A percentile compares a stretch with the other conserved stretches of the same genome.
Evolutionary conservation across 2,113 vertebrate genomes (phyloP).

Genomic region (Axis porcinus): DNA sequence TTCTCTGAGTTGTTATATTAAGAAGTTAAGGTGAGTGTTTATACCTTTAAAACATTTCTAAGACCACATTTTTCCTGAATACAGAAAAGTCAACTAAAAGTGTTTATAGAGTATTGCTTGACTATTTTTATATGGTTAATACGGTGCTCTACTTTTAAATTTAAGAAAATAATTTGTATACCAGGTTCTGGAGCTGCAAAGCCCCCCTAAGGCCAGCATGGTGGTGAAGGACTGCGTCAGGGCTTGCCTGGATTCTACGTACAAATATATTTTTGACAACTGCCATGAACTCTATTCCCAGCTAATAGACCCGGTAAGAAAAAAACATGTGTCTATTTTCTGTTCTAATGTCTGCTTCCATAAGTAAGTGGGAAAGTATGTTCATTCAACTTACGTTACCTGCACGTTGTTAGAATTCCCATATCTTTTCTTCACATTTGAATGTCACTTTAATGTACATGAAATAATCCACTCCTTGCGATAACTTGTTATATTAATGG

Average conservation of each 20-base stretch:
- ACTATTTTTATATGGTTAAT: neutral
- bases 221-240: constrained; percentile 97
- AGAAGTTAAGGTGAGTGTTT: neutral
- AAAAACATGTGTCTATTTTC: neutral
- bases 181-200: constrained; percentile 96
- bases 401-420: neutral
- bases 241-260: constrained; percentile 95
- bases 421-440: neutral
- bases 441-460: neutral
- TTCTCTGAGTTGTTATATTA: neutral
- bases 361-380: neutral
- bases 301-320: constrained; percentile 93
- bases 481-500: neutral
- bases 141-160: neutral
- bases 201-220: constrained; percentile 91
- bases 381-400: neutral
- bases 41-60: neutral
- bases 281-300: constrained; percentile 96
- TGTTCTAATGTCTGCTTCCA: neutral
- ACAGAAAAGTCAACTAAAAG: neutral
- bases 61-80: neutral
- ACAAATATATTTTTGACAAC: constrained; percentile 98
- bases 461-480: neutral
- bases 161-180: constrained; percentile 33
- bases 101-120: neutral